These are phyloP conservation scores for Stenopsyche tienmushanensis DNA, from an alignment of 1,140 invertebrate species.

Conservation along the genomic window DNA sequence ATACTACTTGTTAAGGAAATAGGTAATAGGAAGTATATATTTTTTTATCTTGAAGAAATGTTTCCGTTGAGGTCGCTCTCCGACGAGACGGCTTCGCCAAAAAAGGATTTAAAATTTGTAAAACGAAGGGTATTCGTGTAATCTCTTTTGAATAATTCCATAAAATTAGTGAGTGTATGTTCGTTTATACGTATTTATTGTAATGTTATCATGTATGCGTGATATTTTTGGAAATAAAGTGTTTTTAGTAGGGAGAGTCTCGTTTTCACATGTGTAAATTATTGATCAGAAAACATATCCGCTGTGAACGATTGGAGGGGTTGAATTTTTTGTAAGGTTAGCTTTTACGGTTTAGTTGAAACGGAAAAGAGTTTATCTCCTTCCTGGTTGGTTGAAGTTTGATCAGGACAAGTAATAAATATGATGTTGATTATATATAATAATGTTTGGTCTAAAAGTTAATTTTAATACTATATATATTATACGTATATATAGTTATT, in stretches of 20 bases:
- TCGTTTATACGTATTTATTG: constrained; percentile 21
- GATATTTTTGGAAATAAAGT: constrained; percentile 35
- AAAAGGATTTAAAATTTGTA: neutral
- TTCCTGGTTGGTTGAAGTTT: constrained; percentile 15
- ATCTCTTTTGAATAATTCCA: constrained; percentile 2
- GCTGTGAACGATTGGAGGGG: constrained; percentile 19
- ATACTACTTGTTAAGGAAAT: constrained; percentile 26
- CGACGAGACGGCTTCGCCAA: neutral
- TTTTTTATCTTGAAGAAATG: constrained; percentile 32
- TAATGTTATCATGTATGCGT: constrained; percentile 35
- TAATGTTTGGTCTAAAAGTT: constrained; percentile 33
- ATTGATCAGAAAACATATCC: constrained; percentile 27
- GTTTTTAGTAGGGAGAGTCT: constrained; percentile 19
- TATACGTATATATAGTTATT: constrained; percentile 34
- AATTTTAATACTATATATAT: constrained; percentile 35
- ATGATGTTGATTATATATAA: constrained; percentile 23
- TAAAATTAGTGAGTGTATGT: neutral
- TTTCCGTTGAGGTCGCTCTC: neutral
- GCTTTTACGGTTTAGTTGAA: neutral
- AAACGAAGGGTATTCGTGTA: constrained; percentile 20
- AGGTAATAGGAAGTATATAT: constrained; percentile 36
- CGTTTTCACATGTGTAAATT: constrained; percentile 7
- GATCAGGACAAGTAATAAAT: constrained; percentile 6
- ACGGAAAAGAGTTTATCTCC: constrained; percentile 9
- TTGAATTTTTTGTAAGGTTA: neutral